Conservation (phyloP, 1,140 invertebrate genomes). For the Paracyclopina nana region DNA sequence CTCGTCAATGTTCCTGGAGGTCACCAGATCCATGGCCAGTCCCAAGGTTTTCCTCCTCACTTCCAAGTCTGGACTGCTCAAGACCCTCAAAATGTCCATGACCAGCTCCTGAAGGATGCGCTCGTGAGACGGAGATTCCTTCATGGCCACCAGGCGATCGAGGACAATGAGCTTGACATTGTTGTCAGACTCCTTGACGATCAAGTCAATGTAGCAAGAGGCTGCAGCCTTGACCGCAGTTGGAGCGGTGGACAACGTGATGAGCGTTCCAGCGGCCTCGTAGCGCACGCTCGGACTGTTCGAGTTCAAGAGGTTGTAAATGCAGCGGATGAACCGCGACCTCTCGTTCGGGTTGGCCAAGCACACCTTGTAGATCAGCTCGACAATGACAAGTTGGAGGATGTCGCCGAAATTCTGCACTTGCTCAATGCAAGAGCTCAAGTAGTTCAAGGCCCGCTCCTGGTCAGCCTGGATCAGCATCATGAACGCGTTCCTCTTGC, state of each 20-base stretch:
- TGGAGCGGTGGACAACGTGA: constrained; percentile 88
- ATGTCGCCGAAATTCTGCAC: constrained; percentile 92
- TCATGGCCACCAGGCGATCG: constrained; percentile 73
- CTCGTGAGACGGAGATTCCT: constrained; percentile 65
- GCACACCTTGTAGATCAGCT: constrained; percentile 97
- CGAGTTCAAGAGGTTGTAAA: constrained; percentile 93
- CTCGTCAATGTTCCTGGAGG: constrained; percentile 81
- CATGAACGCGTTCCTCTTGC: constrained; percentile 94
- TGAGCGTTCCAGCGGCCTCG: constrained; percentile 96
- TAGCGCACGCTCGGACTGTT: constrained; percentile 73
- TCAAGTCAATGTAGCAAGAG: constrained; percentile 91
- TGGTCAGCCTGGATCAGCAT: constrained; percentile 96
- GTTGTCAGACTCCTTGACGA: constrained; percentile 98
- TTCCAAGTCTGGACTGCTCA: constrained; percentile 83
- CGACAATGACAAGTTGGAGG: constrained; percentile 92
- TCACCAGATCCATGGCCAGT: constrained; percentile 74
- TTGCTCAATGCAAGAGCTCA: constrained; percentile 82
- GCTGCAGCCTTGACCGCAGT: constrained; percentile 94
- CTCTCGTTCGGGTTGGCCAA: constrained; percentile 90
- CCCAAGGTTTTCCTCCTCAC: constrained; percentile 61
- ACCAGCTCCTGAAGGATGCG: constrained; percentile 87
- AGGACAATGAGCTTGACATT: constrained; percentile 98
- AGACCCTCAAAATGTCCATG: constrained; percentile 91
- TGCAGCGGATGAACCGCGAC: constrained; percentile 89
- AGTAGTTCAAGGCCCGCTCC: constrained; percentile 71